Percentiles rank a stretch among this genome's conserved stretches.
Evolutionary conservation across 2,113 vertebrate genomes (phyloP).

Genomic region (Daboia siamensis): DNA sequence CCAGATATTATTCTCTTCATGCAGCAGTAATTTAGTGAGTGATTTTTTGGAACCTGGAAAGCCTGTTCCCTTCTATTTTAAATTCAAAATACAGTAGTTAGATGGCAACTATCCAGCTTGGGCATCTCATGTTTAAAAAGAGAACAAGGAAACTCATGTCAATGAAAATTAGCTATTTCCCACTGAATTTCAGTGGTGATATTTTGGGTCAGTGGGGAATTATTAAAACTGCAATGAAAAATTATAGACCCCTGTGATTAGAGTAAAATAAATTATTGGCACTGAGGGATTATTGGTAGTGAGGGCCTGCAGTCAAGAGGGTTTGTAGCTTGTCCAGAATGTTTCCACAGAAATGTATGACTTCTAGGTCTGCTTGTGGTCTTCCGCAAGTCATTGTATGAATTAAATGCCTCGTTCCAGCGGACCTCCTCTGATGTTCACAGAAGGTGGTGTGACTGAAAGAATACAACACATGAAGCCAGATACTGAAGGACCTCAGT

Average conservation of each 20-base stretch:
- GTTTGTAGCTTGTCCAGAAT: not conserved
- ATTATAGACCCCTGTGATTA: not conserved
- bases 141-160: not conserved
- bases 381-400: not conserved
- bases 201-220: not conserved
- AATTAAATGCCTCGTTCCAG: not conserved
- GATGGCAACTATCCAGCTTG: not conserved
- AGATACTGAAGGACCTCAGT: not conserved
- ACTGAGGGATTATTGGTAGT: not conserved
- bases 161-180: not conserved
- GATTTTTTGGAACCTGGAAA: not conserved
- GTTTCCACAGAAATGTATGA: not conserved
- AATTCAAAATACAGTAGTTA: not conserved
- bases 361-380: not conserved
- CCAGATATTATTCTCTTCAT: not conserved
- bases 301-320: not conserved
- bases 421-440: not conserved
- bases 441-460: not conserved
- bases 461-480: not conserved
- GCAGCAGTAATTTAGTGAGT: not conserved
- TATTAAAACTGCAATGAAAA: not conserved
- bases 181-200: not conserved
- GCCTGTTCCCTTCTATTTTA: not conserved
- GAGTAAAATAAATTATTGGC: not conserved
- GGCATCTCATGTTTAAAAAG: not conserved